Evolutionary conservation across 1,140 invertebrate genomes (phyloP).

Genomic region (Drosophila biarmipes): DNA sequence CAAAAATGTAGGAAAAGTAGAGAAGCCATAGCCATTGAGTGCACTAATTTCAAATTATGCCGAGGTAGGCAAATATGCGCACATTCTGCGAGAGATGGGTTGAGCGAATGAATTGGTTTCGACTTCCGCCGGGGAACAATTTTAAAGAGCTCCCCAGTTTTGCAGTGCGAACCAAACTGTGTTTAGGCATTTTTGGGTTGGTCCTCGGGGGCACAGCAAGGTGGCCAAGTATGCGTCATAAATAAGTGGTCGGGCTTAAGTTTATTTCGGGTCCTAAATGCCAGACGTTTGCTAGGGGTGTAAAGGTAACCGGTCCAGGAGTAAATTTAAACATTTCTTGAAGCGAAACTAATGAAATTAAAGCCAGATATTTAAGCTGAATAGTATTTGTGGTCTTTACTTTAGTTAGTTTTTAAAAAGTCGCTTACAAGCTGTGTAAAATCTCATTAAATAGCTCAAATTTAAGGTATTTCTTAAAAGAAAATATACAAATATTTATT

Average conservation of each 20-base stretch:
- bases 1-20: slow-evolving; percentile 57
- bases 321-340: not conserved
- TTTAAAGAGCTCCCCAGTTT: slow-evolving; percentile 20
- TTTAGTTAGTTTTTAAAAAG: not conserved
- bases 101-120: slow-evolving; percentile 30
- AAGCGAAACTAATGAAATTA: not conserved
- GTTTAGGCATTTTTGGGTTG: not conserved
- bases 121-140: slow-evolving; percentile 2
- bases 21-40: slow-evolving; percentile 76
- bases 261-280: not conserved
- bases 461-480: no score
- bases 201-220: not conserved
- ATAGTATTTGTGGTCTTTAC: not conserved
- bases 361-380: not conserved
- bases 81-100: slow-evolving; percentile 19
- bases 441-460: not conserved
- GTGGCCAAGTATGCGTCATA: slow-evolving; percentile 2
- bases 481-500: no score
- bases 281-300: not conserved
- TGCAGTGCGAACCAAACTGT: not conserved
- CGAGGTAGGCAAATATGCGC: slow-evolving; percentile 73
- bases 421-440: no score
- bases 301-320: not conserved
- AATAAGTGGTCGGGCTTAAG: not conserved
- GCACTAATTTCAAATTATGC: slow-evolving; percentile 82